Conservation (phyloP, 2,888 invertebrate species). For the Callinectes sapidus region DNA sequence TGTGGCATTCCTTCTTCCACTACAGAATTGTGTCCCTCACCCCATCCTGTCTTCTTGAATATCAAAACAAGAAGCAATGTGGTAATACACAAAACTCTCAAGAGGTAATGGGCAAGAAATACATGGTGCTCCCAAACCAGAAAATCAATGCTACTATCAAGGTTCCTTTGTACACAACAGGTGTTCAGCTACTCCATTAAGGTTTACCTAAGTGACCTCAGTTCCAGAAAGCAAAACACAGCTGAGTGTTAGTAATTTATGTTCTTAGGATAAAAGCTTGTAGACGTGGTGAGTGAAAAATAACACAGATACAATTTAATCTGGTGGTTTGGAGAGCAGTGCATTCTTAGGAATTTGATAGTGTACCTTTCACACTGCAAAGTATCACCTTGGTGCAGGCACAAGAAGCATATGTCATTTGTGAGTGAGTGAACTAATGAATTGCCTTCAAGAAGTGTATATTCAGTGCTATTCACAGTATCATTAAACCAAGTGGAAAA, state of each 20-base stretch:
- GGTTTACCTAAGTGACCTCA: slow-evolving; percentile 2
- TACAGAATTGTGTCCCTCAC: background rate
- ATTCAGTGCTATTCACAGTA: background rate
- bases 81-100: background rate
- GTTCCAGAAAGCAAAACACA: slow-evolving; percentile 4
- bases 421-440: background rate
- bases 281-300: background rate
- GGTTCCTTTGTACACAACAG: background rate
- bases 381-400: background rate
- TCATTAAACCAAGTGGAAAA: background rate
- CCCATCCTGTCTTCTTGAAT: background rate
- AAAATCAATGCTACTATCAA: slow-evolving; percentile 3
- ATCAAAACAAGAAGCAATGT: background rate
- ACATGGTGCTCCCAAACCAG: background rate
- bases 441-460: background rate
- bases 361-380: background rate
- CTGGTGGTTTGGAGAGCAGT: background rate
- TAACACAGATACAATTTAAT: background rate
- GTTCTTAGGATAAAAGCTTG: background rate
- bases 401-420: background rate
- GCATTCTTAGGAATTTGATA: background rate
- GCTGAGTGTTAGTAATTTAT: background rate
- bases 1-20: background rate
- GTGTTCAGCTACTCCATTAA: background rate
- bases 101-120: background rate